These are phyloP conservation scores for Belonocnema kinseyi DNA, from an alignment of 1,140 invertebrate species.

Conservation along the genomic window DNA sequence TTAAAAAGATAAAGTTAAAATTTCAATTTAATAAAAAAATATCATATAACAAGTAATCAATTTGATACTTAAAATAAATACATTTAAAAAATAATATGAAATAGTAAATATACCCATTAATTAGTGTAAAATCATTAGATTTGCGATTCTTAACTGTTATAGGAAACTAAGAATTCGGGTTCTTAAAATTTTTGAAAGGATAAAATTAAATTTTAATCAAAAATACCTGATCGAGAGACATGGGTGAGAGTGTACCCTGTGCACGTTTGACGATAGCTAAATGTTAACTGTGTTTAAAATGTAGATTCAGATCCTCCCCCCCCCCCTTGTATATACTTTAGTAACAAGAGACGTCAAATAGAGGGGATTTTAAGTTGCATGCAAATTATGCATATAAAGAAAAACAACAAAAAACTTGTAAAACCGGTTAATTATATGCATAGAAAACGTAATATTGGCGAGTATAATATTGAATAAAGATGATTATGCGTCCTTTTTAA, in stretches of 20 bases:
- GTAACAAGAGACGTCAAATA: not conserved
- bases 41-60: too few species aligned
- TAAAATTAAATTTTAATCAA: not conserved
- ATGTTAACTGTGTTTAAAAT: not conserved
- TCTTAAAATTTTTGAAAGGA: not conserved
- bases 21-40: too few species aligned
- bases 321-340: slow-evolving; percentile 3
- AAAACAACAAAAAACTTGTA: slow-evolving; percentile 1
- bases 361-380: slow-evolving; percentile 5
- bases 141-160: too few species aligned
- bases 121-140: too few species aligned
- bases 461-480: not conserved
- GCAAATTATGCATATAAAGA: not conserved
- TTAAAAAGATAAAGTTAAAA: too few species aligned
- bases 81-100: too few species aligned
- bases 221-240: slow-evolving; percentile 25
- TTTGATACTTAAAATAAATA: too few species aligned
- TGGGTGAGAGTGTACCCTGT: not conserved
- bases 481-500: not conserved
- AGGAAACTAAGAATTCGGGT: too few species aligned
- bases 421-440: not conserved
- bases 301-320: not conserved
- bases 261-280: not conserved
- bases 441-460: not conserved
- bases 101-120: too few species aligned